Evolutionary conservation across 2,113 vertebrate species (phyloP).

Genomic region (Oenanthe melanoleuca): DNA sequence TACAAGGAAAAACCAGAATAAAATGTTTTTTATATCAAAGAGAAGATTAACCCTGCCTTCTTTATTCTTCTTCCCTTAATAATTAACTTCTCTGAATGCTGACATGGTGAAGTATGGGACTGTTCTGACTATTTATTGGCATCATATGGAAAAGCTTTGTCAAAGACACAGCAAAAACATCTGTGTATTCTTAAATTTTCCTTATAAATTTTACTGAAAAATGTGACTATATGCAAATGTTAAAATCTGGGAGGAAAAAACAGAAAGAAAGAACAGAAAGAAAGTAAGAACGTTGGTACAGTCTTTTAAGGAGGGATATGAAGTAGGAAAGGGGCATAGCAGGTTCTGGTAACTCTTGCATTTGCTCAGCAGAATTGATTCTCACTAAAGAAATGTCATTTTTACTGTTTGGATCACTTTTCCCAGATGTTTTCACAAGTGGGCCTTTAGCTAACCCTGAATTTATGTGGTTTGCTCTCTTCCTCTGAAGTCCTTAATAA

Average conservation of each 20-base stretch:
- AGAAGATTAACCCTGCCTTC: neutral
- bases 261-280: neutral
- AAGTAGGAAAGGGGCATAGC: neutral
- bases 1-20: neutral
- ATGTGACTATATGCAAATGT: neutral
- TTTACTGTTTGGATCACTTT: neutral
- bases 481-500: neutral
- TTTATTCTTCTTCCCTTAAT: neutral
- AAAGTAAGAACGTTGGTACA: neutral
- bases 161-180: neutral
- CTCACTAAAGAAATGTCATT: neutral
- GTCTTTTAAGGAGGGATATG: neutral
- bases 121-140: neutral
- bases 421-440: neutral
- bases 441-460: neutral
- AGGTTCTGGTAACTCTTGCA: neutral
- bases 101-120: neutral
- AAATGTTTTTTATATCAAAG: neutral
- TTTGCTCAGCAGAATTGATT: neutral
- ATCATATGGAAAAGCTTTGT: neutral
- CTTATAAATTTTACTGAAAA: neutral
- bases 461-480: neutral
- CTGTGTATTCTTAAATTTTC: neutral
- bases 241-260: neutral
- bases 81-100: neutral